A percentile compares a stretch with the other conserved stretches of the same genome.
phyloP scores from a whole-genome alignment of 2,888 invertebrate genomes.

The Petrolisthes manimaculis region DNA sequence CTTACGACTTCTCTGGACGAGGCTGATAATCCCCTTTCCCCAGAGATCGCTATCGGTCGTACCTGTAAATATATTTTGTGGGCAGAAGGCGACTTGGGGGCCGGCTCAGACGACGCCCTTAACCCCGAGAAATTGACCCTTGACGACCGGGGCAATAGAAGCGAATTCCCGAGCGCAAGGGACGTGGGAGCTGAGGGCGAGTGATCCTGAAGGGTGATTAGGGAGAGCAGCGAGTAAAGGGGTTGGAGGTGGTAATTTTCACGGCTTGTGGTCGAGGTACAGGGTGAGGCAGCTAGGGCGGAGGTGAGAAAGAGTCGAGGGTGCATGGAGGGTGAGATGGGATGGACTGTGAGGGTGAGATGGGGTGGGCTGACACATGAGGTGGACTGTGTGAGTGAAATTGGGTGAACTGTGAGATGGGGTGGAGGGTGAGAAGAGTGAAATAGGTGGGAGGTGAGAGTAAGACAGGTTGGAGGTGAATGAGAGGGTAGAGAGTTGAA shows the following conservation, averaged over 20 bases:
- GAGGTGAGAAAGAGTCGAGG: no score
- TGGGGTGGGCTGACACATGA: no score
- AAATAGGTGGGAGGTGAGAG: background rate
- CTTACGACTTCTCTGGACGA: constrained; percentile 45
- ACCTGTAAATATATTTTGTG: constrained; percentile 60
- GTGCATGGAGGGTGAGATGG: no score
- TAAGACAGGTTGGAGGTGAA: background rate
- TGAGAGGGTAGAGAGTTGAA: constrained; percentile 11
- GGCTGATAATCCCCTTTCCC: constrained; percentile 38
- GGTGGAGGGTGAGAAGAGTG: background rate
- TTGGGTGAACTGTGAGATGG: no score
- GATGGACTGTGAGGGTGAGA: no score
- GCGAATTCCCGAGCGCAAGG: background rate
- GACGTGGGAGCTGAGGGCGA: constrained; percentile 13
- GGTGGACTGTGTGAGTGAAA: no score
- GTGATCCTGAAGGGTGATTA: constrained; percentile 49
- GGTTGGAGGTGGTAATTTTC: constrained; percentile 57
- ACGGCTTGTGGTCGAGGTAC: constrained; percentile 56
- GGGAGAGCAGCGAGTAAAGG: constrained; percentile 57
- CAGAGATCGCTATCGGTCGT: constrained; percentile 39
- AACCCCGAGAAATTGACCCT: constrained; percentile 18
- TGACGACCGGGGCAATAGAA: background rate
- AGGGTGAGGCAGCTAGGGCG: constrained; percentile 14
- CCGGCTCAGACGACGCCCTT: constrained; percentile 6
- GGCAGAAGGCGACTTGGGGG: constrained; percentile 46